These are phyloP conservation scores for Ataeniobius toweri DNA, from an alignment of 2,797 vertebrate species.

Conservation along the genomic window DNA sequence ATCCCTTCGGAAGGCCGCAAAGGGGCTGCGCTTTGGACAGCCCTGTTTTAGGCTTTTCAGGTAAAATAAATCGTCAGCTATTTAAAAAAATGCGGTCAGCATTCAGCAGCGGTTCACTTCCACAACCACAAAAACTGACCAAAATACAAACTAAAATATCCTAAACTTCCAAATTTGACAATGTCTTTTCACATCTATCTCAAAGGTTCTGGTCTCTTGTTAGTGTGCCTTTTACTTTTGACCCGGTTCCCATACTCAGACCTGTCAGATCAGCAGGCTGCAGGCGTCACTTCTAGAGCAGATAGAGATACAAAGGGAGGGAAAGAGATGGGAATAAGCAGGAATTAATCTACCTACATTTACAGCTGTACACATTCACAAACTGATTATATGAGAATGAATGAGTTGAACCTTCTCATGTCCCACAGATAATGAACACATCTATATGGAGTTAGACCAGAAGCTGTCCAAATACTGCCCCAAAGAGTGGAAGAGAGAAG, in stretches of 20 bases:
- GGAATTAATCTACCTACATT: conserved; percentile 1
- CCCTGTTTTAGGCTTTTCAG: background rate
- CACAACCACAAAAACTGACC: too few relatives aligned
- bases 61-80: background rate
- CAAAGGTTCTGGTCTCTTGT: conserved; percentile 1
- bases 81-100: background rate
- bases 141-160: too few relatives aligned
- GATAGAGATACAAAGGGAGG: conserved; percentile 48
- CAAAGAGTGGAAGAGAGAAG: conserved; percentile 98
- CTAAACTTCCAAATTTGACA: too few relatives aligned
- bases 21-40: too few relatives aligned
- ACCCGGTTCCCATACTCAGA: conserved; percentile 12
- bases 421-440: conserved; percentile 93
- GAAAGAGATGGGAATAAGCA: conserved; percentile 27
- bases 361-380: conserved; percentile 11
- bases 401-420: conserved; percentile 33
- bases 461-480: conserved; percentile 99
- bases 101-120: too few relatives aligned
- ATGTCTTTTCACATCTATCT: background rate
- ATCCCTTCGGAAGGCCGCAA: too few relatives aligned
- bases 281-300: conserved; percentile 38
- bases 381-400: conserved; percentile 2
- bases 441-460: conserved; percentile 97
- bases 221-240: conserved; percentile 11
- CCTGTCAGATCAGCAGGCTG: conserved; percentile 45